Base-by-base conservation (phyloP, 2,888 invertebrate genomes). In the Ochropleura plecta region DNA sequence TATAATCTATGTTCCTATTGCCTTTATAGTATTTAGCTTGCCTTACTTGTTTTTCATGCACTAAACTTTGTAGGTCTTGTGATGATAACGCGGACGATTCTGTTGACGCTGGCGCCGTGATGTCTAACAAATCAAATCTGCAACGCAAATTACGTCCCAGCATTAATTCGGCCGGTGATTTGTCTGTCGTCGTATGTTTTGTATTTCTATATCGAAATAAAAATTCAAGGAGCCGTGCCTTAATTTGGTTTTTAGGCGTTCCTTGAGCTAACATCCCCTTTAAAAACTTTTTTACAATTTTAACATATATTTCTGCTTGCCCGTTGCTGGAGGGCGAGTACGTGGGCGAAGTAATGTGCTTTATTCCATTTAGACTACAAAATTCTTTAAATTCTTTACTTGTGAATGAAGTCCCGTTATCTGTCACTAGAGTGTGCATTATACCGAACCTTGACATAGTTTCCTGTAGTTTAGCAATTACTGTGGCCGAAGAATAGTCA, bases 81-180 rank as follows among this genome's bases (percentile, higher is more conserved):
- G 18, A 40, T 6, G 49, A 40, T 10, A 65, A 40, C 12, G 40
- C 49, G 5, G 65, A 65, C 49, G 40, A 40, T 30, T 30, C 30
- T 18, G 14, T 12, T 12, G 42, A 18, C n/a, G 10, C 66, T 6
- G 51, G 12, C 40, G 6, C 40, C 14, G 51, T 40, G 8, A n/a
- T 66, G 10, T 65, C 51, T 64, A 49, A 64, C 49, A 64, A 6
- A 49, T 64, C 64, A 64, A 64, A 64, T 49, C 64, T 64, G 49
- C 49, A 64, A 65, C 51, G 65, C 40, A 66, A 51, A 51, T 65
- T 65, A 40, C 65, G 51, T 51, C 51, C 40, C 10, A 65, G 51
- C 49, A 64, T 64, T 49, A 49, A 5, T 53, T 53, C 66, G 14
- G 51, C 42, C n/a, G 53, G 66, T 6, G 66, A 66, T 14, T n/a